Base-by-base conservation (phyloP, 2,113 vertebrate species). In the Eulemur rufifrons region DNA sequence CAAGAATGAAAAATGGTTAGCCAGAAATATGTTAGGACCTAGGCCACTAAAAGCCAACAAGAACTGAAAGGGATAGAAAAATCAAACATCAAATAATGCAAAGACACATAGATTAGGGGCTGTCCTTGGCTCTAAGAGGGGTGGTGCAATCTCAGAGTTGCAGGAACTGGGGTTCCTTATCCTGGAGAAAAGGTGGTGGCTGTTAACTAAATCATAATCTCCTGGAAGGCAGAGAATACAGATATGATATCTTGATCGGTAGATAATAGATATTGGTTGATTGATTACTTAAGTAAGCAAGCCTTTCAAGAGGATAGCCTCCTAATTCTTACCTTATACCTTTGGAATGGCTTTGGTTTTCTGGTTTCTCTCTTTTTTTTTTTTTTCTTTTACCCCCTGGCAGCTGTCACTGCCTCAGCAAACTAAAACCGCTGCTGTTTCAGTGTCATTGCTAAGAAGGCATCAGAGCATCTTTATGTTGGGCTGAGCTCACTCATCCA, bases 361-460 rank as follows among this genome's bases (percentile, higher is more conserved):
- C 84, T 56, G 37, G 34, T 73, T 54, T 94, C 77, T 71, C 45
- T 77, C 8, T 37, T 37, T 37, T n/a, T 32, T 18, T 10, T 0
- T 27, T 61, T 12, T 27, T 27, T 25, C 25, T 61, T 61, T 27
- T 27, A 10, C 10, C 32, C 37, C 47, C 82, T 11, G 14, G 89
- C 92, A 92, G 91, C 68, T 54, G 76, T 78, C 32, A 56, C 13
- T 71, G 56, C 73, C 64, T 89, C 39, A 80, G 91, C 42, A 76
- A 88, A 83, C 59, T 39, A 69, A 59, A 80, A 92, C 59, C 45
- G 81, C 21, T 64, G 68, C 93, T 83, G 61, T 86, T 63, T 95
- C 95, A 92, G 96, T 64, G 56, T 64, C 78, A 18, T 34, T n/a
- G 68, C 77, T 52, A 61, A 84, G 91, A 96, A 96, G 94, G 93